These are phyloP conservation scores for Tipula lateralis DNA, from an alignment of 2,888 invertebrate species.

Conservation along the genomic window DNA sequence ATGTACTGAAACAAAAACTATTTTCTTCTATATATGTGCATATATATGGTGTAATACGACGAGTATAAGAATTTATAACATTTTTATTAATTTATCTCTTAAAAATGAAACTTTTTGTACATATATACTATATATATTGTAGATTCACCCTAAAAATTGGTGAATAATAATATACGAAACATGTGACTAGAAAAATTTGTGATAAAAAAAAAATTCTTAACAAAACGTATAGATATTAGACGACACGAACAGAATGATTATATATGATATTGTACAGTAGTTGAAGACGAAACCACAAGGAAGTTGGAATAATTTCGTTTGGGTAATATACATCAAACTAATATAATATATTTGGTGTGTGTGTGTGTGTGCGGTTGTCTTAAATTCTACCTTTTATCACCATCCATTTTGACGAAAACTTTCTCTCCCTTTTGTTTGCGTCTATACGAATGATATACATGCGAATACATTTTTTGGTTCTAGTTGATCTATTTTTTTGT, in stretches of 20 bases:
- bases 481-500: too few species aligned
- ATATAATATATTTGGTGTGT: not conserved
- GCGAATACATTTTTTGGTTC: too few species aligned
- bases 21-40: not conserved
- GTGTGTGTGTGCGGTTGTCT: not conserved
- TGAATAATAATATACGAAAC: not conserved
- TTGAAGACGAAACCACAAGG: not conserved
- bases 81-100: not conserved
- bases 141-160: not conserved
- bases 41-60: too few species aligned
- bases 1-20: not conserved
- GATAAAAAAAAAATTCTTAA: not conserved
- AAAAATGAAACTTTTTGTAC: not conserved
- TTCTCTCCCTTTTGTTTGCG: not conserved
- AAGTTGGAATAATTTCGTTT: not conserved
- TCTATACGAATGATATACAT: too few species aligned
- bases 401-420: not conserved
- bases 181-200: not conserved
- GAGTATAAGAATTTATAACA: not conserved
- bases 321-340: not conserved
- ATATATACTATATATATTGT: not conserved
- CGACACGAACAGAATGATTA: not conserved
- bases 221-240: not conserved
- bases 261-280: not conserved
- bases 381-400: not conserved